Percentiles rank a stretch among this genome's conserved stretches.
Conservation (phyloP, 2,797 vertebrate genomes). For the Acanthurus leucopareius region DNA sequence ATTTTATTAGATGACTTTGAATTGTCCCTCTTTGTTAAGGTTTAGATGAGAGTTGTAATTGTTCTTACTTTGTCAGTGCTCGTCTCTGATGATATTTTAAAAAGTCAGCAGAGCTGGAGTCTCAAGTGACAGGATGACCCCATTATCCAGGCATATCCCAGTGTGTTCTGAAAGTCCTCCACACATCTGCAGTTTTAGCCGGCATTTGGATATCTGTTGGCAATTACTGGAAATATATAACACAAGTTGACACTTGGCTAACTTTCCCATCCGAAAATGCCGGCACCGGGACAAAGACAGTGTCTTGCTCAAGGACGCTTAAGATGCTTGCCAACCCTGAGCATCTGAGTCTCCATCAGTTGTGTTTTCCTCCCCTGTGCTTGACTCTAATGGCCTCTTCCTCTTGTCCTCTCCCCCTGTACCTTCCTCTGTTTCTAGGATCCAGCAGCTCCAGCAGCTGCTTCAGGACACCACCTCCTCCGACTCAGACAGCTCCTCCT, state of each 20-base stretch:
- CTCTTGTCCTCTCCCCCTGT: conserved; percentile 5
- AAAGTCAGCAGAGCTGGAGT: background rate
- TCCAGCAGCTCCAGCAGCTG: conserved; percentile 94
- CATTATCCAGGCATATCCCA: conserved; percentile 11
- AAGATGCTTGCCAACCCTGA: conserved; percentile 9
- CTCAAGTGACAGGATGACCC: background rate
- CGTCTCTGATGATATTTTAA: background rate
- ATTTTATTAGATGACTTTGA: background rate
- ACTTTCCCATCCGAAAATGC: conserved; percentile 12
- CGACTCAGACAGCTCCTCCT: conserved; percentile 86
- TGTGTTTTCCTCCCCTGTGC: conserved; percentile 6
- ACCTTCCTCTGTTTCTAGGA: conserved; percentile 82
- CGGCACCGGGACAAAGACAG: background rate
- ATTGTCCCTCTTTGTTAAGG: background rate
- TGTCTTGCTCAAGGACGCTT: conserved; percentile 24
- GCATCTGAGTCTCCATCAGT: conserved; percentile 20
- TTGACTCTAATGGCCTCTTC: conserved; percentile 33
- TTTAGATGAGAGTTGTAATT: background rate
- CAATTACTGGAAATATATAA: conserved; percentile 10
- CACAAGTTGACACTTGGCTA: conserved; percentile 4
- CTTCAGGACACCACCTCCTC: conserved; percentile 91
- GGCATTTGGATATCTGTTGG: background rate
- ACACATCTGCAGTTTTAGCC: conserved; percentile 20
- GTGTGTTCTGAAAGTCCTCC: conserved; percentile 7
- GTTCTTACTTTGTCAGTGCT: background rate